Evolutionary conservation across 1,140 invertebrate genomes (phyloP).

Genomic region (Cryptotermes secundus): DNA sequence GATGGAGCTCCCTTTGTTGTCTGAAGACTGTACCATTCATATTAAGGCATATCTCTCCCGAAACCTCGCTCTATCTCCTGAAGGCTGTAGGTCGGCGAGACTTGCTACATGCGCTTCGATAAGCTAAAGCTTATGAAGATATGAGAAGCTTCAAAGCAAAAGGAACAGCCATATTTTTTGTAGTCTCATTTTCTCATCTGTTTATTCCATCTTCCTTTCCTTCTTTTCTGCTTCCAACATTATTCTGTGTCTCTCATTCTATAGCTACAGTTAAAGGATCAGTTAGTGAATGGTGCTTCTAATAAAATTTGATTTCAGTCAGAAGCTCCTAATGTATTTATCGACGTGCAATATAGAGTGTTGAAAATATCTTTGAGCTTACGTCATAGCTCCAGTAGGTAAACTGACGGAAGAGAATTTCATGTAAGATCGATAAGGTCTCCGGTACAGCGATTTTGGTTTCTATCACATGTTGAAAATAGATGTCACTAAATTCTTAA

Average conservation of each 20-base stretch:
- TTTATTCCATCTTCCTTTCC: neutral
- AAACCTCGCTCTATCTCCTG: neutral
- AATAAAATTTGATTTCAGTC: neutral
- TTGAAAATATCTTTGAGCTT: no score
- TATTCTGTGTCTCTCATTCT: neutral
- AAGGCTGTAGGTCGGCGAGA: neutral
- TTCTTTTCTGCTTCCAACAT: neutral
- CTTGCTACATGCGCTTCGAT: neutral
- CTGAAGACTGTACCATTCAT: no score
- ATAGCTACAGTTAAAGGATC: neutral
- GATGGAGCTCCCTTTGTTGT: neutral
- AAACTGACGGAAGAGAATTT: no score
- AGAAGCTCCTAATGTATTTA: no score
- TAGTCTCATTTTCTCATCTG: neutral
- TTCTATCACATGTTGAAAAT: no score
- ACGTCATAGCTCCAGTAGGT: no score
- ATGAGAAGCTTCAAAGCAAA: neutral
- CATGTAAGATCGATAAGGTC: no score
- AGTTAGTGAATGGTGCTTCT: neutral
- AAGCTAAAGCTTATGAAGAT: neutral
- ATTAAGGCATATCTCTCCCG: no score
- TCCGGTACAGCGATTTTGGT: no score
- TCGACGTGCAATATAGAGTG: no score
- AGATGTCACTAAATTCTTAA: no score
- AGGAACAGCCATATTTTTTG: neutral